Conservation (phyloP, 2,113 vertebrate species). For the Xiphias gladius region DNA sequence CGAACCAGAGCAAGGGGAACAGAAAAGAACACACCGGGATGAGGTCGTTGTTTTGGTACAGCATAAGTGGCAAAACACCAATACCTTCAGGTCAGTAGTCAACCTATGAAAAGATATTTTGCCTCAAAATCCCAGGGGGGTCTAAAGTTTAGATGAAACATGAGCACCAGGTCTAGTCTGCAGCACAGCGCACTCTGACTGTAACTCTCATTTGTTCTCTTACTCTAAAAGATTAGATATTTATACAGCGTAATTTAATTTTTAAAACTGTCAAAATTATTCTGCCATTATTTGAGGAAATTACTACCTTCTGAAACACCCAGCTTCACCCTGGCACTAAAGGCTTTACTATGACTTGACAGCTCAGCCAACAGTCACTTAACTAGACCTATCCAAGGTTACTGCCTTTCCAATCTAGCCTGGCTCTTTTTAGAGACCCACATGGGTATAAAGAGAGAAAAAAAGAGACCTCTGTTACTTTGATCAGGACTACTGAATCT, state of each 20-base stretch:
- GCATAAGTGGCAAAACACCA: slow-evolving; percentile 64
- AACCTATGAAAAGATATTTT: slow-evolving; percentile 37
- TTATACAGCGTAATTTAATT: slow-evolving; percentile 30
- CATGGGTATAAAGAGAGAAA: slow-evolving; percentile 26
- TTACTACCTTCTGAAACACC: slow-evolving; percentile 20
- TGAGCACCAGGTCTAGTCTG: slow-evolving; percentile 11
- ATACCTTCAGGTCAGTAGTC: slow-evolving; percentile 63
- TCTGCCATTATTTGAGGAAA: slow-evolving; percentile 61
- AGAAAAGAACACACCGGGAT: slow-evolving; percentile 47
- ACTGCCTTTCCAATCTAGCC: slow-evolving; percentile 30
- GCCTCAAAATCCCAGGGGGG: slow-evolving; percentile 10
- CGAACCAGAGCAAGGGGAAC: slow-evolving; percentile 10
- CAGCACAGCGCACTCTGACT: slow-evolving; percentile 16
- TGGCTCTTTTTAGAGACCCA: slow-evolving; percentile 13
- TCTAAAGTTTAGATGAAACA: slow-evolving; percentile 45
- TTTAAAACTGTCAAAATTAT: slow-evolving; percentile 60
- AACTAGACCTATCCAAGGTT: slow-evolving; percentile 36
- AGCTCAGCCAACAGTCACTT: slow-evolving; percentile 46
- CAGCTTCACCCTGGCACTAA: slow-evolving; percentile 25
- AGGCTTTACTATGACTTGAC: slow-evolving; percentile 31
- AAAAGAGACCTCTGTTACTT: slow-evolving; percentile 60
- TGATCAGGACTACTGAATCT: slow-evolving; percentile 55
- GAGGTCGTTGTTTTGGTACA: slow-evolving; percentile 69
- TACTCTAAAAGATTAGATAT: slow-evolving; percentile 17
- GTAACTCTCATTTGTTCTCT: slow-evolving; percentile 22